Evolutionary conservation across 2,797 vertebrate species (phyloP).

Genomic region (Falco rusticolus): DNA sequence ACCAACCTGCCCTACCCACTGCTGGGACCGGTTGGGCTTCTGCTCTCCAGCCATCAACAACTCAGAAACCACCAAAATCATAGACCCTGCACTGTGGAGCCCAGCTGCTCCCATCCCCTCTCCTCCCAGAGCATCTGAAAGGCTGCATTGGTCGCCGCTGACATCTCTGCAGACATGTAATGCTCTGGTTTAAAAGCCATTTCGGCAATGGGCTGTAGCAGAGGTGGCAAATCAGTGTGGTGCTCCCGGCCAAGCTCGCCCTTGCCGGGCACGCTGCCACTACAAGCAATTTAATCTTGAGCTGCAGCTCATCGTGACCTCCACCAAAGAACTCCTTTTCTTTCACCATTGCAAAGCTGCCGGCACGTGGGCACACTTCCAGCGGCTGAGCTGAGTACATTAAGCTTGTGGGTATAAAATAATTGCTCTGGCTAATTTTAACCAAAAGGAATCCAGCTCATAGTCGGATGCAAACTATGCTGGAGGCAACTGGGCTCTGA

Average conservation of each 20-base stretch:
- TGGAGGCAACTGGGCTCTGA: not conserved
- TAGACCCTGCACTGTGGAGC: accelerated
- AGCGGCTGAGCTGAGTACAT: constrained; percentile 12
- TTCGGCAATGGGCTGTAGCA: not conserved
- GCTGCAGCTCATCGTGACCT: constrained; percentile 57
- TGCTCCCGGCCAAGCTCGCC: not conserved
- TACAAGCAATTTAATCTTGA: constrained; percentile 61
- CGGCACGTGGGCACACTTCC: constrained; percentile 18
- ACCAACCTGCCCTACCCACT: not conserved
- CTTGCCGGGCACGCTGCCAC: not conserved
- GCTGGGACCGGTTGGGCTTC: not conserved
- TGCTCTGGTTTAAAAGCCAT: not conserved
- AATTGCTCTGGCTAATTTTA: constrained; percentile 65
- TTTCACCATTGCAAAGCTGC: constrained; percentile 26
- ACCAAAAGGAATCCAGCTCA: constrained; percentile 23
- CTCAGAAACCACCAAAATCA: not conserved
- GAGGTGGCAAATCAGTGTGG: accelerated
- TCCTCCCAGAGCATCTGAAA: not conserved
- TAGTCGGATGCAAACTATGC: not conserved
- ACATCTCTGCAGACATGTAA: not conserved
- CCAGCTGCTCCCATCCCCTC: accelerated
- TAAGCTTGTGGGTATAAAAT: constrained; percentile 27
- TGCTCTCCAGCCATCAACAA: not conserved
- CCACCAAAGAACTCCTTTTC: constrained; percentile 39
- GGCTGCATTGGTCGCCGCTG: not conserved